Percentiles rank a stretch among this genome's conserved stretches.
Evolutionary conservation across 2,888 invertebrate genomes (phyloP).

Genomic region (Antitype chi): DNA sequence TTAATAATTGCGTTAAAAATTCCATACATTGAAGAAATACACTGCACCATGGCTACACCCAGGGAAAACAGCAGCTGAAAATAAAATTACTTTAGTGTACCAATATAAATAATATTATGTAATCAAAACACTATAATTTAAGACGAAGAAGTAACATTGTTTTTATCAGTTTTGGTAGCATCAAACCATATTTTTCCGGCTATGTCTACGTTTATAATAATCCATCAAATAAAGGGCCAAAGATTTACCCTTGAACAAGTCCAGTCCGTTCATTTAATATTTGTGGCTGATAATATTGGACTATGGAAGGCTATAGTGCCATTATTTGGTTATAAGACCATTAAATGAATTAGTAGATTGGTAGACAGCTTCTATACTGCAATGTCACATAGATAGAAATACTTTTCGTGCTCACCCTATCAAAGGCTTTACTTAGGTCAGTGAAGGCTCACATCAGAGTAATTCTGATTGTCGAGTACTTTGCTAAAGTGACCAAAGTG

Average conservation of each 20-base stretch:
- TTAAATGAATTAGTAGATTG: no score
- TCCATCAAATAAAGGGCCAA: no score
- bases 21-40: conserved; percentile 52
- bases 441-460: no score
- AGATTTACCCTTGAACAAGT: no score
- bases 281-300: no score
- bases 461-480: neutral
- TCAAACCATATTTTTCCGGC: neutral
- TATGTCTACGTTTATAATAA: neutral
- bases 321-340: no score
- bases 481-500: neutral
- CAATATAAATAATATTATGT: neutral
- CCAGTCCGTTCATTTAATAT: no score
- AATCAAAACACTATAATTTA: neutral
- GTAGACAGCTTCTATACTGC: no score
- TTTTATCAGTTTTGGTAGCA: neutral
- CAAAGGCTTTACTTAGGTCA: neutral
- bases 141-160: neutral
- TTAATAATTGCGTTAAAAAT: conserved; percentile 47
- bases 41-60: conserved; percentile 47
- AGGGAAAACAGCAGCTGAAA: conserved; percentile 50
- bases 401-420: neutral
- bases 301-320: no score
- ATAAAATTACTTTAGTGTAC: neutral
- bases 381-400: no score